Evolutionary conservation across 2,888 invertebrate species (phyloP).

Genomic region (Harpagoxenus sublaevis): DNA sequence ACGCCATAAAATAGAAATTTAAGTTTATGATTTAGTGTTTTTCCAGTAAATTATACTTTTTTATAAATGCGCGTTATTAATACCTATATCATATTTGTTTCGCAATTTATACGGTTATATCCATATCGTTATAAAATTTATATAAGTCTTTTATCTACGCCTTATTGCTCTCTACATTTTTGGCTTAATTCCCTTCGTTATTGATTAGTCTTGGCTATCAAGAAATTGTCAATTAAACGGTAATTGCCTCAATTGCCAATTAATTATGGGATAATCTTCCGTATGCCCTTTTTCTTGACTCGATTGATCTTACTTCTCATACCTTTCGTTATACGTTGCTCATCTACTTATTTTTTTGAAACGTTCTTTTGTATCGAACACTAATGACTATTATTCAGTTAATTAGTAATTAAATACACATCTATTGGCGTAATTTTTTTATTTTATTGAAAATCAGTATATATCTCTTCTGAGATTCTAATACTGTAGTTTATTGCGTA

Average conservation of each 20-base stretch:
- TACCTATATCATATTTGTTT: background rate
- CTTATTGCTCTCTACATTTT: background rate
- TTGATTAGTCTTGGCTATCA: conserved; percentile 62
- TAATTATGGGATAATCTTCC: conserved; percentile 37
- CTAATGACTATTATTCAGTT: background rate
- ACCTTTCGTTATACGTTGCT: background rate
- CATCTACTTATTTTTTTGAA: background rate
- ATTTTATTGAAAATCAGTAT: background rate
- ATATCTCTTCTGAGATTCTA: background rate
- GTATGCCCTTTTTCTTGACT: conserved; percentile 4
- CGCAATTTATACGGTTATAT: background rate
- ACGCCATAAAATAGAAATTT: background rate
- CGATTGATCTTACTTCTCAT: conserved; percentile 6
- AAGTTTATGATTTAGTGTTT: background rate
- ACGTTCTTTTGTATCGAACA: background rate
- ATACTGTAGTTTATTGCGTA: background rate
- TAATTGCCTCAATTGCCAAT: conserved; percentile 69
- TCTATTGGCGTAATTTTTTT: background rate
- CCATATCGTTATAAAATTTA: background rate
- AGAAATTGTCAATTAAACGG: conserved; percentile 64
- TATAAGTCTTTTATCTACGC: background rate
- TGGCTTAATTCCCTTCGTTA: conserved; percentile 45
- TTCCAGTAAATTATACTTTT: background rate
- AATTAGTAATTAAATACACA: background rate
- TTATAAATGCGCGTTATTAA: background rate